Percentiles rank a stretch among this genome's conserved stretches.
phyloP scores from a whole-genome alignment of 2,797 vertebrate species.

The Lutjanus argentimaculatus region DNA sequence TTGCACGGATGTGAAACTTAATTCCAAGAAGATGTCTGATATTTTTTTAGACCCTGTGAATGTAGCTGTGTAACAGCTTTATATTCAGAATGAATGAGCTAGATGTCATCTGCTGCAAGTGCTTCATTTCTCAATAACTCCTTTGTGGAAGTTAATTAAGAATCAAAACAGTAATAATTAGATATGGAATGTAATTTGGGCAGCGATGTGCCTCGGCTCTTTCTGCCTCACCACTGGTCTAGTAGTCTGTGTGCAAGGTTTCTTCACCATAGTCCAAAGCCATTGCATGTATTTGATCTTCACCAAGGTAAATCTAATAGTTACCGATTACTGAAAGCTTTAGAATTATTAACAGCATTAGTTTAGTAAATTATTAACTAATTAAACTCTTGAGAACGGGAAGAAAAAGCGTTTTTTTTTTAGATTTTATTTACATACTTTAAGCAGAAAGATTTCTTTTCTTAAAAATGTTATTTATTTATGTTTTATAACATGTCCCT shows the following conservation, averaged over 20 bases:
- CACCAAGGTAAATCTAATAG: neutral
- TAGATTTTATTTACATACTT: no score
- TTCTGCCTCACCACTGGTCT: neutral
- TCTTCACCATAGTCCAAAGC: neutral
- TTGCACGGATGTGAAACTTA: conserved; percentile 8
- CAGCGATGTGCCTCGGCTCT: neutral
- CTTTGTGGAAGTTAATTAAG: conserved; percentile 33
- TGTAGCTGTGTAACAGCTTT: neutral
- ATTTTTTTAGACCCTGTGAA: conserved; percentile 4
- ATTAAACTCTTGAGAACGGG: no score
- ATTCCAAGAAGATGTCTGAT: conserved; percentile 10
- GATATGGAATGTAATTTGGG: conserved; percentile 25
- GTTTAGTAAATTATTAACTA: neutral
- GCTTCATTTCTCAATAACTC: conserved; percentile 11
- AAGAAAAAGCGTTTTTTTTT: no score
- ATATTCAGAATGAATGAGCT: conserved; percentile 1
- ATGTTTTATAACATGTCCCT: no score
- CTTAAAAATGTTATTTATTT: no score
- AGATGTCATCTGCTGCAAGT: conserved; percentile 2
- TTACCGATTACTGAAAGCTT: neutral
- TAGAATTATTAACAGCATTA: neutral
- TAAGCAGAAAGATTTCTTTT: no score
- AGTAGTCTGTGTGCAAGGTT: neutral
- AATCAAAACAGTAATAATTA: conserved; percentile 32
- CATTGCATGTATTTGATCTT: neutral